Base-by-base conservation (phyloP, 1,140 invertebrate species). In the Zaprionus gabonicus region DNA sequence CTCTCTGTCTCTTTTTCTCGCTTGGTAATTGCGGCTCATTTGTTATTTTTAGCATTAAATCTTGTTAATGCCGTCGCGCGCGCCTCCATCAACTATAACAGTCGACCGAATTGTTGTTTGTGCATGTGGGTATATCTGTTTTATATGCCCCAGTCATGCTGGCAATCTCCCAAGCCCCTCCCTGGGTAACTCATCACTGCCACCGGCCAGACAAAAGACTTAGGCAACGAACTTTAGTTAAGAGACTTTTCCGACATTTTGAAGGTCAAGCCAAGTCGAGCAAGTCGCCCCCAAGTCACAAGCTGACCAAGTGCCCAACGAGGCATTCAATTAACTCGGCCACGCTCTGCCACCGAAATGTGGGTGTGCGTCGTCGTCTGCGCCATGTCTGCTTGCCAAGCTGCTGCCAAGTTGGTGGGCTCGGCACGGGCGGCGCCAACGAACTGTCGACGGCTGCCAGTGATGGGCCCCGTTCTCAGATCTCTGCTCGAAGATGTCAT, bases 41-140 rank as follows among this genome's bases (percentile, higher is more conserved):
- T 87, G 80, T 87, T 87, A 87, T 87, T 87, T 87, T 87, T 87
- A 87, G 83, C 78, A 53, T 66, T 72, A 73, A 73, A 68, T 63
- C 75, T 77, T 68, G 59, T 77, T 77, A 77, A 77, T 77, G 70
- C 75, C 75, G 75, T 77, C 63, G 67, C 73, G 73, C 56, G 70
- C 63, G 41, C 41, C 41, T 64, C 71, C 71, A 77, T 77, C 68
- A 77, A 77, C 71, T 74, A 67, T 77, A 77, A 67, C 75, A 73
- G 75, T 68, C 59, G 70, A 46, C 51, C 38, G 60, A 64, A 60
- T 60, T 71, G 60, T 49, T 76, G 51, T 73, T 64, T 69, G 59
- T 72, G 2, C n/a, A 5, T 72, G 59, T 72, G 5, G 15, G 4
- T n/a, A 41, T 7, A n/a, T 41, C 6, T 41, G n/a, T 41, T n/a